These are phyloP conservation scores for Oxygymnocypris stewartii DNA, from an alignment of 2,113 vertebrate species.

Conservation along the genomic window DNA sequence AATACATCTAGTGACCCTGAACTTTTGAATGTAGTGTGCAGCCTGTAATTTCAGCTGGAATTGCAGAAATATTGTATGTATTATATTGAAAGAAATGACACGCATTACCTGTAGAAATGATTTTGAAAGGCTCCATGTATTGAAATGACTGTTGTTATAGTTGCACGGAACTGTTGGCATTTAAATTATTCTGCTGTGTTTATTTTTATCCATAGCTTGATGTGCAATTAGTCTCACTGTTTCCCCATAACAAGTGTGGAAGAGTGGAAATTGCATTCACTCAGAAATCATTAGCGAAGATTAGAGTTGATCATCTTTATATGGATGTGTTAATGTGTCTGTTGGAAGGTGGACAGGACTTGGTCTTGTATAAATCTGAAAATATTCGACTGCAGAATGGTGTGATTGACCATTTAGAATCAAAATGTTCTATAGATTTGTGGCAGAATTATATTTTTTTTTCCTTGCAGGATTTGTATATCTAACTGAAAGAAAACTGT, in stretches of 20 bases:
- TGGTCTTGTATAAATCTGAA: not conserved
- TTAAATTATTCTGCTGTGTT: slow-evolving; percentile 28
- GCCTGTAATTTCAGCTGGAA: not conserved
- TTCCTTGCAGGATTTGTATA: not conserved
- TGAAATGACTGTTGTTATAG: not conserved
- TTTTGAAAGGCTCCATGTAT: slow-evolving; percentile 8
- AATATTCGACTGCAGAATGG: not conserved
- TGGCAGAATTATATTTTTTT: too few relatives aligned
- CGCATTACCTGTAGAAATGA: not conserved
- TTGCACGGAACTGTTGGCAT: not conserved
- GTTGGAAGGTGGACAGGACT: not conserved
- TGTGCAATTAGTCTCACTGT: slow-evolving; percentile 9
- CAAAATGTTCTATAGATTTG: not conserved
- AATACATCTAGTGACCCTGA: not conserved
- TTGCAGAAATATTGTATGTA: not conserved
- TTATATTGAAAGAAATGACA: not conserved
- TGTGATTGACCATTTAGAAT: not conserved
- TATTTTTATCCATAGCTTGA: slow-evolving; percentile 24
- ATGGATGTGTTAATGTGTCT: not conserved
- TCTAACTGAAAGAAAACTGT: not conserved
- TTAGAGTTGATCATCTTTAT: not conserved
- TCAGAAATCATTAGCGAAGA: slow-evolving; percentile 10
- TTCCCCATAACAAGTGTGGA: slow-evolving; percentile 9
- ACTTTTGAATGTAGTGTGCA: not conserved
- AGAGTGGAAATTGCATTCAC: not conserved